These are phyloP conservation scores for Pycnomerus fuliginosus DNA, from an alignment of 2,888 invertebrate species.

Conservation along the genomic window DNA sequence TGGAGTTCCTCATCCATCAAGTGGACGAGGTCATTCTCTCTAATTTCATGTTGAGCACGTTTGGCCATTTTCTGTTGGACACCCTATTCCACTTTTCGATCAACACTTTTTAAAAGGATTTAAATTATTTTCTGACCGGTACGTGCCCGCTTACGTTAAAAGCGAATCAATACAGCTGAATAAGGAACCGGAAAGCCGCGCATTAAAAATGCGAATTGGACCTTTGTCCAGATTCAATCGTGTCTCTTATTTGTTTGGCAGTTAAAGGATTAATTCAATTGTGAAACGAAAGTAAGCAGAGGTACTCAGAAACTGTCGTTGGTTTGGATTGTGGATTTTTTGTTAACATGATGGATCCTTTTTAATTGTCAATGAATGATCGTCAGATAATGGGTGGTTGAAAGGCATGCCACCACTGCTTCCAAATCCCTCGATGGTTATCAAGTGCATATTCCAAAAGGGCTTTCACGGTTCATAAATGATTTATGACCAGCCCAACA, in stretches of 20 bases:
- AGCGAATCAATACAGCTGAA: too few species aligned
- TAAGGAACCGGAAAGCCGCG: too few species aligned
- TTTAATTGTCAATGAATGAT: too few species aligned
- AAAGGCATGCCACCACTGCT: not conserved
- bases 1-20: conserved; percentile 42
- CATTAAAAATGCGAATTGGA: too few species aligned
- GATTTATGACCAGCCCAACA: conserved; percentile 21
- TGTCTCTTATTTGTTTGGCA: too few species aligned
- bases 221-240: too few species aligned
- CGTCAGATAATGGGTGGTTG: not conserved
- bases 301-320: too few species aligned
- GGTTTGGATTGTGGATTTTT: too few species aligned
- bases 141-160: conserved; percentile 7
- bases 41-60: conserved; percentile 34
- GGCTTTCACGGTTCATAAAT: conserved; percentile 17
- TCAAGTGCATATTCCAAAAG: conserved; percentile 16
- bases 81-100: conserved; percentile 23
- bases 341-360: too few species aligned
- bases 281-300: too few species aligned
- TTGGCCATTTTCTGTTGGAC: conserved; percentile 28
- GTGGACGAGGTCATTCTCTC: conserved; percentile 33
- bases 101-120: conserved; percentile 20
- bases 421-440: conserved; percentile 21
- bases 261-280: too few species aligned
- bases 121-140: conserved; percentile 18